Base-by-base conservation (phyloP, 2,888 invertebrate genomes). In the Drosophila kuntzei region DNA sequence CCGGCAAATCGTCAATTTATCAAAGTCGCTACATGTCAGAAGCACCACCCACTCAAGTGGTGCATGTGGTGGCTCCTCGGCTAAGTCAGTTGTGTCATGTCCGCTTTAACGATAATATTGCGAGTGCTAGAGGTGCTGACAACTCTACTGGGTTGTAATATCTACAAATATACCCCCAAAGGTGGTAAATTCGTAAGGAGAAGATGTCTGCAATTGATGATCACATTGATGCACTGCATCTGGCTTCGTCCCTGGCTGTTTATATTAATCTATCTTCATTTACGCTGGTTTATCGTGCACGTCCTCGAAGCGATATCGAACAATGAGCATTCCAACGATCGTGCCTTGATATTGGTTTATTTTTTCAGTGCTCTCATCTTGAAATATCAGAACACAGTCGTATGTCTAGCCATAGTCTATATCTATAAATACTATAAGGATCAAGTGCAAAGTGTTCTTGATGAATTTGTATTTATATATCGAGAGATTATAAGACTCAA, bases 71-170 rank as follows among this genome's bases (percentile, higher is more conserved):
- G 47, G 25, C 29, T 37, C 3, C 14, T 41, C 5, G 20, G 3
- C 22, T 47, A 50, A 18, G 27, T 71, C 65, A 83, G 80, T 86
- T 44, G 53, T 44, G 47, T 50, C 47, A 87, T 85, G 82, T 71
- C 86, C 47, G 50, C 41, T 47, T 63, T 82, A 63, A 79, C 73
- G 63, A 53, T 25, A 39, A 12, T 54, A 43, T 29, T 87, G 39
- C 63, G 66, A 32, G 36, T 73, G 14, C 53, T 82, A 53, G 59
- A 51, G 7, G 3, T 55, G 41, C 29, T 87, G 65, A 14, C 66
- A 57, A 67, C 66, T 16, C 20, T 72, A 12, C 44, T 63, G 11
- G 72, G 79, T 6, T 79, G 73, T 57, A 79, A 87, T 49, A 61
- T 87, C 16, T 87, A 57, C 43, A 54, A 18, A 9, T 69, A 59